Evolutionary conservation across 2,113 vertebrate genomes (phyloP).

Genomic region (Poeciliopsis prolifica): DNA sequence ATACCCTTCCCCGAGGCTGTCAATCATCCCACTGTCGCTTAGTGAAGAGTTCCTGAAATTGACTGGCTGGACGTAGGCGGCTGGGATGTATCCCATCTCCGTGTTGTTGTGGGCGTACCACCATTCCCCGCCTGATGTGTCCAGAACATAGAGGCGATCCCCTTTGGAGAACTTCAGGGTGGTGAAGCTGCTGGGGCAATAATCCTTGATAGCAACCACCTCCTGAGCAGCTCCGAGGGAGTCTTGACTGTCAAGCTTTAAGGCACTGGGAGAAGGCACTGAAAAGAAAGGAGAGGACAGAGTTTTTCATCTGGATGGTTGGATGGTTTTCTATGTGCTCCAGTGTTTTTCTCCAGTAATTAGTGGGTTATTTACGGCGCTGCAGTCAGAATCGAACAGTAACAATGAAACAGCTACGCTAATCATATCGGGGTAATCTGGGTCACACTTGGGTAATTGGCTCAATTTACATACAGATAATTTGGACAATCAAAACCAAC

Average conservation of each 20-base stretch:
- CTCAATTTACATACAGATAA: too few species aligned
- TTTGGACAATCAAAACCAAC: too few species aligned
- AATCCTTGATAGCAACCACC: conserved; percentile 95
- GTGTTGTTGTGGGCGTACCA: conserved; percentile 99
- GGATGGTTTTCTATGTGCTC: too few species aligned
- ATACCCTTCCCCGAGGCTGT: conserved; percentile 85
- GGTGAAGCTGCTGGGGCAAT: conserved; percentile 94
- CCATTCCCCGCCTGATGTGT: conserved; percentile 94
- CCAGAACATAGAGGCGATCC: conserved; percentile 92
- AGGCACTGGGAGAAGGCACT: conserved; percentile 99
- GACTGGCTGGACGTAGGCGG: conserved; percentile 91
- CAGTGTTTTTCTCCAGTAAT: background rate
- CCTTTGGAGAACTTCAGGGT: conserved; percentile 96
- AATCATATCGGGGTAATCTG: background rate
- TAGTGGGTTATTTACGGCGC: background rate
- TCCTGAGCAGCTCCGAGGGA: conserved; percentile 90
- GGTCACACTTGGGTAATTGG: too few species aligned
- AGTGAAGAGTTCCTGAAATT: conserved; percentile 86
- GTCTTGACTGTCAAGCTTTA: conserved; percentile 84
- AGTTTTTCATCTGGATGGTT: too few species aligned
- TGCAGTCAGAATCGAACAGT: background rate
- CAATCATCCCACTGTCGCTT: conserved; percentile 93
- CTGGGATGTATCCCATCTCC: conserved; percentile 97
- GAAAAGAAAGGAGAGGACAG: conserved; percentile 35
- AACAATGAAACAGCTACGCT: background rate